Evolutionary conservation across 2,113 vertebrate species (phyloP), one percentile per base, ranked within the genome.

Genomic region (Spea multiplicata): DNA sequence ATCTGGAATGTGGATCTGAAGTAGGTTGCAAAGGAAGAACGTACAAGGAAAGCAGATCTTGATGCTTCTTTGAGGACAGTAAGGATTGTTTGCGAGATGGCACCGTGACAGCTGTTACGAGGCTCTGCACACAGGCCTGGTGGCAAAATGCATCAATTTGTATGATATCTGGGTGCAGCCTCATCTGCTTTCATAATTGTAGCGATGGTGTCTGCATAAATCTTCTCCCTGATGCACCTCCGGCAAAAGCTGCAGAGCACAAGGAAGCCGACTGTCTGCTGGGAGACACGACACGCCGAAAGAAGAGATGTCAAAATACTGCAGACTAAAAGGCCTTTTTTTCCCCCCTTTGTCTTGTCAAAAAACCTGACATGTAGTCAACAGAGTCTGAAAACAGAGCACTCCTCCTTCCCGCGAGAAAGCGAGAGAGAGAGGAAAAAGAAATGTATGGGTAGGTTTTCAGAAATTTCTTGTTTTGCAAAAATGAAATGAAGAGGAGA

Each of bases 71-170:
- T 80, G 81, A 81, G 81, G 75, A 76, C 77, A 49, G 68, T 55
- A 47, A 82, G 79, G 78, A 53, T 59, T 66, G 80, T 82, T 75
- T 82, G 16, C 0, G 77, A 87, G 81, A 76, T 74, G 81, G 79
- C 67, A 86, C 81, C 78, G 44, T 87, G 87, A 87, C 89, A 88
- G 88, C 86, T 88, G 86, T 84, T 88, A 66, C 70, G 6, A 6
- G 83, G 81, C 84, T 84, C 81, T 74, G 84, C 86, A 80, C 83
- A 85, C 17, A 85, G 84, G 85, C 86, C 86, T 85, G 80, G 82
- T 85, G 89, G 88, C 85, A 83, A 86, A 88, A 88, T 71, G 83
- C 87, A 88, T 88, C 86, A 79, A 48, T 88, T 87, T 76, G 77
- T 85, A 82, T 85, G 85, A 88, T 86, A 86, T 86, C 86, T 8